Base-by-base conservation (phyloP, 2,113 vertebrate genomes). In the Apus apus region DNA sequence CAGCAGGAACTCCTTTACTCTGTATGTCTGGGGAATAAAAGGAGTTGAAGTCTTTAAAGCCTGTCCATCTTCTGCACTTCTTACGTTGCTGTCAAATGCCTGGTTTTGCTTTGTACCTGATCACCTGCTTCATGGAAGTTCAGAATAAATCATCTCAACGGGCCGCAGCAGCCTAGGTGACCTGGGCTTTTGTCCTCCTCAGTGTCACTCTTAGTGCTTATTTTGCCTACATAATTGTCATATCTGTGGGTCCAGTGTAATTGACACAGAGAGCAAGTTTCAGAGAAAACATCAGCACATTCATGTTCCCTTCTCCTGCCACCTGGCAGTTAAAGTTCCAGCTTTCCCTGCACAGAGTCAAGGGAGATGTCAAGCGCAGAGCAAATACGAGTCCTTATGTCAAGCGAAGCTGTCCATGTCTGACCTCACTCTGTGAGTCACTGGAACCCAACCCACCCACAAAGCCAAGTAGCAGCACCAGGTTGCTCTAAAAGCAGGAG, bases 1-100 rank as follows among this genome's bases (percentile, higher is more conserved):
- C 73, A 67, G 29, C 43, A 60, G 77, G 10, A 60, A 81, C 6
- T 15, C 30, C 71, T 79, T 29, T 2, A 16, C 4, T 57, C 58
- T 18, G 0, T 5, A 1, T 3, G 16, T 1, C 18, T 23, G 20
- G 17, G 5, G 11, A 53, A n/a, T 17, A 36, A 40, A 72, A 34
- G 27, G 32, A 19, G 25, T 13, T 29, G 1, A 19, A 30, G 23
- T 29, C 46, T 17, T 45, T 83, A 72, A 58, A 71, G 20, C 20
- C 20, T 15, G 4, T 22, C 23, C 73, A 65, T 22, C 77, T 30
- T 15, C 38, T 64, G 62, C 6, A 0, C 32, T 58, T 58, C 76
- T 53, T 6, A 4, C 2, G 3, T n/a, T 43, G 36, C 76, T 84
- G 71, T 17, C 66, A 73, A 61, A 32, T 3, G 1, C n/a, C 70